phyloP scores from a whole-genome alignment of 2,888 invertebrate genomes.

The Torymus tubicola region DNA sequence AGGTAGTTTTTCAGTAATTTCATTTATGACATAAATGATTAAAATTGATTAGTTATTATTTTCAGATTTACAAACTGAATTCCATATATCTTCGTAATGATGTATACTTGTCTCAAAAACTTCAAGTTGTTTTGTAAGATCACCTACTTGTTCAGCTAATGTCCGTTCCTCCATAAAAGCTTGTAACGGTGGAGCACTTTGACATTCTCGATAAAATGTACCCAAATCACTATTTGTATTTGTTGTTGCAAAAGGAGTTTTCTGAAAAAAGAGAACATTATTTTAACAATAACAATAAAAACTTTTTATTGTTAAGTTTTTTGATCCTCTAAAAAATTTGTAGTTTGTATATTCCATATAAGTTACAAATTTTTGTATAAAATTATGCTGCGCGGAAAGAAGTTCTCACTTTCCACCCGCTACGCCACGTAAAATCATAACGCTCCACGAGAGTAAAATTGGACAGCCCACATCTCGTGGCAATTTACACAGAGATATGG shows the following conservation, averaged over 20 bases:
- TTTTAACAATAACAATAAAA: slow-evolving; percentile 42
- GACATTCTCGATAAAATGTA: slow-evolving; percentile 88
- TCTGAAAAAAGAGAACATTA: slow-evolving; percentile 78
- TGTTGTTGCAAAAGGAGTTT: slow-evolving; percentile 87
- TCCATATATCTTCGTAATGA: slow-evolving; percentile 87
- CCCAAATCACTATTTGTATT: slow-evolving; percentile 86
- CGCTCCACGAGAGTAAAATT: no score
- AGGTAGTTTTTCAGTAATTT: slow-evolving; percentile 33
- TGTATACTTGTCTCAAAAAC: slow-evolving; percentile 86
- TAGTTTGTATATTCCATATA: no score
- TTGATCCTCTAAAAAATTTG: no score
- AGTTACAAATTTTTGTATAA: no score
- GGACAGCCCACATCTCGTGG: no score
- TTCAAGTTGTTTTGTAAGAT: slow-evolving; percentile 84
- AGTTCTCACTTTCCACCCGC: no score
- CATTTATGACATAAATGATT: background rate
- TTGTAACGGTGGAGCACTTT: slow-evolving; percentile 82
- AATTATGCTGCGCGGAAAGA: no score
- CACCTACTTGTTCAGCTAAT: slow-evolving; percentile 79
- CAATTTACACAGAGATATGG: no score
- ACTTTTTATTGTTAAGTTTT: no score
- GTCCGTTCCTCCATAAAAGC: slow-evolving; percentile 78
- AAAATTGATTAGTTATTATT: slow-evolving; percentile 78
- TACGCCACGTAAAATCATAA: no score
- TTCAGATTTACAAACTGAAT: slow-evolving; percentile 83